Percentiles rank a stretch among this genome's conserved stretches.
phyloP scores from a whole-genome alignment of 2,888 invertebrate species.

The Cremastobaeus sp. region DNA sequence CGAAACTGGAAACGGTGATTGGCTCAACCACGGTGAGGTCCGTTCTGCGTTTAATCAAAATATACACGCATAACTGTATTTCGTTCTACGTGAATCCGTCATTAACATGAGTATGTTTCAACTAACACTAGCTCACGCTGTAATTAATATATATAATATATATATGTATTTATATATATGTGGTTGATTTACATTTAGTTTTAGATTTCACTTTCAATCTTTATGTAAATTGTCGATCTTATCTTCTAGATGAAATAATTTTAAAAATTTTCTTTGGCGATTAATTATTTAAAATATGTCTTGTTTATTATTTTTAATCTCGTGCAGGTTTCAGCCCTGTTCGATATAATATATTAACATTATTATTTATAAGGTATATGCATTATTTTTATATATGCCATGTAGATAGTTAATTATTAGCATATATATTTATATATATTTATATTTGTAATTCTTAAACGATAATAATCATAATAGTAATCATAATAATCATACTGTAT shows the following conservation, averaged over 20 bases:
- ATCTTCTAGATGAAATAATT: slow-evolving; percentile 71
- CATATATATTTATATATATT: too few relatives aligned
- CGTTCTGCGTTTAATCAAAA: slow-evolving; percentile 54
- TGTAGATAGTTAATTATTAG: slow-evolving; percentile 65
- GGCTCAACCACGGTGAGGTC: neutral
- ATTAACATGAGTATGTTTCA: slow-evolving; percentile 57
- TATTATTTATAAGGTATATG: slow-evolving; percentile 61
- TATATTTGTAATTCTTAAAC: slow-evolving; percentile 62
- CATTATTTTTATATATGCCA: slow-evolving; percentile 60
- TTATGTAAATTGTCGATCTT: slow-evolving; percentile 70
- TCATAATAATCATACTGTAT: slow-evolving; percentile 67
- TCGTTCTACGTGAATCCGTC: slow-evolving; percentile 58
- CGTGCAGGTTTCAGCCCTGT: slow-evolving; percentile 61
- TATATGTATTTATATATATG: slow-evolving; percentile 50
- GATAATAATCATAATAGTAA: too few relatives aligned
- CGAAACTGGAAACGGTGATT: too few relatives aligned
- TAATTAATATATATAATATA: slow-evolving; percentile 54
- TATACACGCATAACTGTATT: slow-evolving; percentile 58
- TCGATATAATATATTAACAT: slow-evolving; percentile 62
- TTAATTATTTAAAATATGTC: slow-evolving; percentile 78
- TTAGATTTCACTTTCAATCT: slow-evolving; percentile 78
- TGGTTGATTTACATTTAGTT: slow-evolving; percentile 72
- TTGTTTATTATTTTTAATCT: slow-evolving; percentile 67
- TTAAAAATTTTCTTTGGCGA: slow-evolving; percentile 77
- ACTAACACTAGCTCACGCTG: slow-evolving; percentile 55